These are phyloP conservation scores for Notechis scutatus DNA, from an alignment of 2,113 vertebrate genomes.

Conservation along the genomic window DNA sequence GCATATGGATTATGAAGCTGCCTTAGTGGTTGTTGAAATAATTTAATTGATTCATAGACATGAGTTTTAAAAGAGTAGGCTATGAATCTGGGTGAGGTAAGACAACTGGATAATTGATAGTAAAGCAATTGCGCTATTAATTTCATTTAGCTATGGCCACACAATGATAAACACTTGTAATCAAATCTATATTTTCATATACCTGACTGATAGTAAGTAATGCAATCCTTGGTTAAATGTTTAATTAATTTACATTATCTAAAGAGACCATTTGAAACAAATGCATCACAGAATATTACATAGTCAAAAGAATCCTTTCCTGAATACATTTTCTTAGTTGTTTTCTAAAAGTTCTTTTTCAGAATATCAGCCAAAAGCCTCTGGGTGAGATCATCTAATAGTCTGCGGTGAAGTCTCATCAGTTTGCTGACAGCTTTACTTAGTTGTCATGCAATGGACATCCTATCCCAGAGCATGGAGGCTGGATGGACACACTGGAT, in stretches of 20 bases:
- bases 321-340: not conserved
- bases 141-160: not conserved
- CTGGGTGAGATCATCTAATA: not conserved
- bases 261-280: not conserved
- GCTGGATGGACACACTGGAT: not conserved
- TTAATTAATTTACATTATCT: constrained; percentile 6
- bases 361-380: not conserved
- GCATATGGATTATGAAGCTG: constrained; percentile 10
- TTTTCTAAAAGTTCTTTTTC: not conserved
- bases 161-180: constrained; percentile 2
- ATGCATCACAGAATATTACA: not conserved
- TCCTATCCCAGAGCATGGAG: not conserved
- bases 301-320: not conserved
- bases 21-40: not conserved
- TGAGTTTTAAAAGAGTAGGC: not conserved
- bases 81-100: not conserved
- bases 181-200: not conserved
- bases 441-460: not conserved
- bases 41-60: constrained; percentile 7
- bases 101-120: not conserved
- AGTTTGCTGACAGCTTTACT: not conserved
- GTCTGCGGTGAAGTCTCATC: not conserved
- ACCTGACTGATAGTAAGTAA: not conserved
- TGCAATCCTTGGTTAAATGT: not conserved
- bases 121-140: not conserved